A percentile compares a stretch with the other conserved stretches of the same genome.
Evolutionary conservation across 2,888 invertebrate genomes (phyloP).

Genomic region (Camptogramma bilineatum): DNA sequence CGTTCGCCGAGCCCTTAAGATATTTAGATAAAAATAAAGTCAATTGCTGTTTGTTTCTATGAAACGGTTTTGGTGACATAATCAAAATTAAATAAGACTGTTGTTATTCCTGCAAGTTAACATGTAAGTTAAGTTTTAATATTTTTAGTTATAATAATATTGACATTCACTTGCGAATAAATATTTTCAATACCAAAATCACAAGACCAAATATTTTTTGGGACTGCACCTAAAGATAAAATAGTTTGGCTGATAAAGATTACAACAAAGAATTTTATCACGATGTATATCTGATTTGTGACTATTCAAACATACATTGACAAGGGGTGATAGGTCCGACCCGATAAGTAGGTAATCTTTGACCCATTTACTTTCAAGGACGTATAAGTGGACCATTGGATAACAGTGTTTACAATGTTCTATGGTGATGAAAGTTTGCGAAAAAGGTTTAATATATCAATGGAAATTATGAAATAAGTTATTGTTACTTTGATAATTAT

Average conservation of each 20-base stretch:
- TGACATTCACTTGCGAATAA: background rate
- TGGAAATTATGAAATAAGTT: no score
- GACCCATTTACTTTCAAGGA: constrained; percentile 50
- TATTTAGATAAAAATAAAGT: no score
- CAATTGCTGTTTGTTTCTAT: no score
- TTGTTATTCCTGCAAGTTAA: no score
- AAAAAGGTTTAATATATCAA: no score
- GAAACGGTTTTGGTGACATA: no score
- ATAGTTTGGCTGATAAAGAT: constrained; percentile 13
- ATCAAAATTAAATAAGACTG: no score
- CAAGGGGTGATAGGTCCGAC: constrained; percentile 31
- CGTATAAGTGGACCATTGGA: constrained; percentile 13
- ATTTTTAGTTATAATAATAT: no score
- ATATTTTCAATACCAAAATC: background rate
- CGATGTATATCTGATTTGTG: constrained; percentile 6
- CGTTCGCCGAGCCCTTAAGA: no score
- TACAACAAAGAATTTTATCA: constrained; percentile 23
- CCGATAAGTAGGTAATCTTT: constrained; percentile 44
- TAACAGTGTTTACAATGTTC: constrained; percentile 8
- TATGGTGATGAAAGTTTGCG: background rate
- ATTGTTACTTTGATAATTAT: no score
- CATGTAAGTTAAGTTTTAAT: no score
- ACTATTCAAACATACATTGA: constrained; percentile 27
- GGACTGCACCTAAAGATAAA: constrained; percentile 10
- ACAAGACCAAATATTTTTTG: background rate